Evolutionary conservation across 2,888 invertebrate genomes (phyloP).

Genomic region (Phortica okadai): DNA sequence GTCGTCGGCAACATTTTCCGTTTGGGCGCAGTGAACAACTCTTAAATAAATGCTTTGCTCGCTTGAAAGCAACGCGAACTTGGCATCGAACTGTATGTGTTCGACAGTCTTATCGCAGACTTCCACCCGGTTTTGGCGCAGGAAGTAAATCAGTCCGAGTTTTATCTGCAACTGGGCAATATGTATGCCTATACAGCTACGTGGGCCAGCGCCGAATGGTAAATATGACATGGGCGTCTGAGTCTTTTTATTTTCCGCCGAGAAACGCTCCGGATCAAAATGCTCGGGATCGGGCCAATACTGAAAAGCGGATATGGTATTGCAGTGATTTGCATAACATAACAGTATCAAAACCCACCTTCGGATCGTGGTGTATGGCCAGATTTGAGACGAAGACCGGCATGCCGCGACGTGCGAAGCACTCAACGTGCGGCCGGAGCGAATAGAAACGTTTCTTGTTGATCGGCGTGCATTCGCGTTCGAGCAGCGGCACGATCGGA

Average conservation of each 20-base stretch:
- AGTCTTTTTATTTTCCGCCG: slow-evolving; percentile 60
- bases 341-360: slow-evolving; percentile 57
- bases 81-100: slow-evolving; percentile 67
- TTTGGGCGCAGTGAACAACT: slow-evolving; percentile 59
- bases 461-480: slow-evolving; percentile 72
- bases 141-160: slow-evolving; percentile 73
- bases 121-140: slow-evolving; percentile 71
- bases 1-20: not conserved
- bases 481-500: slow-evolving; percentile 74
- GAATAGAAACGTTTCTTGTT: slow-evolving; percentile 71
- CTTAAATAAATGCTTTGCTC: slow-evolving; percentile 68
- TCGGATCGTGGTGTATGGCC: slow-evolving; percentile 74
- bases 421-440: slow-evolving; percentile 72
- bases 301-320: slow-evolving; percentile 46
- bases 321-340: too few relatives aligned
- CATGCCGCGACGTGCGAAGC: slow-evolving; percentile 71
- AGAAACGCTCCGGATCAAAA: slow-evolving; percentile 75
- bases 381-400: slow-evolving; percentile 74
- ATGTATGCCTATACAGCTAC: slow-evolving; percentile 72
- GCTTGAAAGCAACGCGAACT: slow-evolving; percentile 66
- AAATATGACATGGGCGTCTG: slow-evolving; percentile 72
- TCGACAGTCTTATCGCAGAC: slow-evolving; percentile 67
- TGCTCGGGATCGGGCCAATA: slow-evolving; percentile 73
- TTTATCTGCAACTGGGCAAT: slow-evolving; percentile 72
- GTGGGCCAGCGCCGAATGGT: slow-evolving; percentile 74